Base-by-base conservation (phyloP, 2,797 vertebrate species). In the Tokudaia muenninki region DNA sequence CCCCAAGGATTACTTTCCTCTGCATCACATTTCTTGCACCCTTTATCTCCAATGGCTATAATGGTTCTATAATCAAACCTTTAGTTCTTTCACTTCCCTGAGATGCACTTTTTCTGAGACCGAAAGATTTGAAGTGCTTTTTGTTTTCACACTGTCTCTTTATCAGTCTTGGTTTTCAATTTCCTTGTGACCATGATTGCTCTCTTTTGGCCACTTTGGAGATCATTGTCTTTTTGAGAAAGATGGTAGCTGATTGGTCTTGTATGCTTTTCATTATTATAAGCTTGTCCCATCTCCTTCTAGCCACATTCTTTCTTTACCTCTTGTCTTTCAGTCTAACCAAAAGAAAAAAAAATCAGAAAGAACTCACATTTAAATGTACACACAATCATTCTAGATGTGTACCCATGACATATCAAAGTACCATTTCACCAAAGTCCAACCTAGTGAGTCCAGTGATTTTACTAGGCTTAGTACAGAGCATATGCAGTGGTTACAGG, bases 151-250 rank as follows among this genome's bases (percentile, higher is more conserved):
- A 79, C 57, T 44, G 6, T 86, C 41, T n/a, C n/a, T n/a, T n/a
- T n/a, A n/a, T n/a, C 52, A 90, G 75, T 90, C 72, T 87, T 61
- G n/a, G 22, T 95, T 95, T 97, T 95, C 52, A 93, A 26, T 89
- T 93, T 96, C 55, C 37, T 90, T 47, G 41, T 95, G 90, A 95
- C 59, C 10, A 55, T 82, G 44, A 86, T 90, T 94, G 72, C 11
- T 96, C 11, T 91, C 72, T 78, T 95, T 75, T 63, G 80, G 80
- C 31, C 72, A 87, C 44, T 52, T 77, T 83, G 63, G 55, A 80
- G 83, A 94, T 80, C 41, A 91, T 75, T 87, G 52, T 88, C 13
- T 67, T 65, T 24, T 89, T 94, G 50, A 74, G 87, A 75, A 95
- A 86, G 37, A 92, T 7, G 61, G n/a, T 50, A 81, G 44, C 31